A percentile compares a stretch with the other conserved stretches of the same genome.
phyloP scores from a whole-genome alignment of 2,797 vertebrate genomes.

The Rhincodon typus region DNA sequence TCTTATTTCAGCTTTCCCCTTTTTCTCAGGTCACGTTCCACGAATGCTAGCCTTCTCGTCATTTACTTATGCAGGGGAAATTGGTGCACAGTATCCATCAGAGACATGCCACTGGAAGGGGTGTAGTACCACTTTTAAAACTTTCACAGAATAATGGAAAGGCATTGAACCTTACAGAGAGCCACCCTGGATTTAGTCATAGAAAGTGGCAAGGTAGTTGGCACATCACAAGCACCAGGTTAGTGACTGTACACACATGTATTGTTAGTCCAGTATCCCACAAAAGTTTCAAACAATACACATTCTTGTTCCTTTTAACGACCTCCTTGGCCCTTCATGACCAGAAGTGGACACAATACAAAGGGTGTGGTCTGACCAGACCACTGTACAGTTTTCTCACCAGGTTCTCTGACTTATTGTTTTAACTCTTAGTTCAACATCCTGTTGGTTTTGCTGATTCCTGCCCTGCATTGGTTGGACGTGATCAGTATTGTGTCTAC shows the following conservation, averaged over 20 bases:
- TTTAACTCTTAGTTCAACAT: background rate
- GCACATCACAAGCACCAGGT: background rate
- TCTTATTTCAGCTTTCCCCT: background rate
- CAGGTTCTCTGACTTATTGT: background rate
- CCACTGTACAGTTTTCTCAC: background rate
- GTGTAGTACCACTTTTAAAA: background rate
- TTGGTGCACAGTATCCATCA: background rate
- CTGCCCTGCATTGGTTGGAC: background rate
- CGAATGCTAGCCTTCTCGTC: background rate
- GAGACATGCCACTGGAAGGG: background rate
- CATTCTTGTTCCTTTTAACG: background rate
- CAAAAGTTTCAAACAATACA: background rate
- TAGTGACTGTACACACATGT: background rate
- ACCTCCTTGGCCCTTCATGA: background rate
- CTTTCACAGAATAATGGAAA: background rate
- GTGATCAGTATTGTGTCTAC: background rate
- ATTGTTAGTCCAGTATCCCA: background rate
- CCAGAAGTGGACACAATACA: background rate
- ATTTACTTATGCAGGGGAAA: background rate
- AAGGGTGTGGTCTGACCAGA: background rate
- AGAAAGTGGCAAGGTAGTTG: background rate
- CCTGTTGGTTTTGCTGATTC: background rate
- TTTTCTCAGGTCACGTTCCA: background rate
- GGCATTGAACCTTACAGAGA: background rate
- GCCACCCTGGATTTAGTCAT: background rate